A percentile compares a stretch with the other conserved stretches of the same genome.
These are phyloP conservation scores for Struthidea cinerea DNA, from an alignment of 2,113 vertebrate species.

Conservation along the genomic window DNA sequence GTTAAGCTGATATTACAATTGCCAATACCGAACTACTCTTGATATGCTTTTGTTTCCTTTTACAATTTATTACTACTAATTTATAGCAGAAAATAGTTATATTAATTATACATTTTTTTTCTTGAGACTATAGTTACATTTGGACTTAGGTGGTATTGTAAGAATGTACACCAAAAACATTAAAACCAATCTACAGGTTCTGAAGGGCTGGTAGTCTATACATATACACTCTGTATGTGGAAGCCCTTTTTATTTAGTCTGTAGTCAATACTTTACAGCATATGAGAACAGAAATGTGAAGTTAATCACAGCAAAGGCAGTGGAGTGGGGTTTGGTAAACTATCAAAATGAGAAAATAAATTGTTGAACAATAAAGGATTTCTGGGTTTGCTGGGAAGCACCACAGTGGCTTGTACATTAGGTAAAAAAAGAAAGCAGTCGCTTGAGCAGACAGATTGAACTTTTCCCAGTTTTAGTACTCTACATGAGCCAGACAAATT, in stretches of 20 bases:
- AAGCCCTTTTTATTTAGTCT: background rate
- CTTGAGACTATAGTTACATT: background rate
- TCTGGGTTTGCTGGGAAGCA: background rate
- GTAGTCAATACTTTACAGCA: background rate
- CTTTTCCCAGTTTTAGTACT: background rate
- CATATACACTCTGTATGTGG: fast-evolving
- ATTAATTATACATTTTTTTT: background rate
- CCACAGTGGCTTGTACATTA: background rate
- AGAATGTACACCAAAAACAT: background rate
- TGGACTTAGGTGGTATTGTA: background rate
- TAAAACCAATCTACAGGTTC: fast-evolving
- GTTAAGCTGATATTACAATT: background rate
- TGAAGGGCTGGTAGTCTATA: background rate
- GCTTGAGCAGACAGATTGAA: background rate
- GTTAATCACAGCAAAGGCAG: background rate
- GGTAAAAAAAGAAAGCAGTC: background rate
- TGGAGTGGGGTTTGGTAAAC: background rate
- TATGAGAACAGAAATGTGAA: background rate
- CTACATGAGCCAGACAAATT: background rate
- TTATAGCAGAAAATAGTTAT: background rate
- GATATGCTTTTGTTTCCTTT: background rate
- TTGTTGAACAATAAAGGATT: background rate
- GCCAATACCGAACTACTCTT: background rate
- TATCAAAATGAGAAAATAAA: background rate
- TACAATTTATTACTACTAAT: background rate